phyloP scores from a whole-genome alignment of 2,888 invertebrate species.

The Tanytarsus gracilentus region DNA sequence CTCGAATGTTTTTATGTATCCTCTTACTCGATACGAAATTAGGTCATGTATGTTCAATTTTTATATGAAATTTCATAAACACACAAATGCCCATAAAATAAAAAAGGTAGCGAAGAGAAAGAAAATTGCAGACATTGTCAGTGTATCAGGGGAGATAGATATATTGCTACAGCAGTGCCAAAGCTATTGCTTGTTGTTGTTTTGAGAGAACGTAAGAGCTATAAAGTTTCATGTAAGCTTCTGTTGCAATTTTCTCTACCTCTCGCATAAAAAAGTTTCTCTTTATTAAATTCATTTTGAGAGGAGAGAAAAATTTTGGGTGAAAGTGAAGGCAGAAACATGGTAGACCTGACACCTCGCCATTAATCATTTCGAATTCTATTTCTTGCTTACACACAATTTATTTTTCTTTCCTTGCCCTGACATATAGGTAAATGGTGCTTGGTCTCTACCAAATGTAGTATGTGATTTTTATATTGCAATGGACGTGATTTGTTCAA shows the following conservation, averaged over 20 bases:
- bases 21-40: too few relatives aligned
- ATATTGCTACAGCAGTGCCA: too few relatives aligned
- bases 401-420: conserved; percentile 9
- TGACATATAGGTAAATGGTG: conserved; percentile 65
- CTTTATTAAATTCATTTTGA: too few relatives aligned
- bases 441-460: conserved; percentile 83
- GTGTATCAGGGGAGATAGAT: neutral
- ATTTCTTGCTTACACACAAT: neutral
- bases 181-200: too few relatives aligned
- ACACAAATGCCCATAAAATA: too few relatives aligned
- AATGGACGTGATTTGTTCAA: conserved; percentile 95
- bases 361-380: conserved; percentile 15
- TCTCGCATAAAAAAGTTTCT: too few relatives aligned
- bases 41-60: too few relatives aligned
- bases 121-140: neutral
- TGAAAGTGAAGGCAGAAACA: too few relatives aligned
- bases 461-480: conserved; percentile 96
- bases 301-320: too few relatives aligned
- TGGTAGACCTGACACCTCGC: too few relatives aligned
- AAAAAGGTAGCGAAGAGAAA: neutral
- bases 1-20: too few relatives aligned
- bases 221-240: neutral
- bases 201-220: neutral
- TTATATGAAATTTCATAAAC: too few relatives aligned
- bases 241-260: neutral